Percentiles rank a stretch among this genome's conserved stretches.
Evolutionary conservation across 1,140 invertebrate species (phyloP).

Genomic region (Harpegnathos saltator): DNA sequence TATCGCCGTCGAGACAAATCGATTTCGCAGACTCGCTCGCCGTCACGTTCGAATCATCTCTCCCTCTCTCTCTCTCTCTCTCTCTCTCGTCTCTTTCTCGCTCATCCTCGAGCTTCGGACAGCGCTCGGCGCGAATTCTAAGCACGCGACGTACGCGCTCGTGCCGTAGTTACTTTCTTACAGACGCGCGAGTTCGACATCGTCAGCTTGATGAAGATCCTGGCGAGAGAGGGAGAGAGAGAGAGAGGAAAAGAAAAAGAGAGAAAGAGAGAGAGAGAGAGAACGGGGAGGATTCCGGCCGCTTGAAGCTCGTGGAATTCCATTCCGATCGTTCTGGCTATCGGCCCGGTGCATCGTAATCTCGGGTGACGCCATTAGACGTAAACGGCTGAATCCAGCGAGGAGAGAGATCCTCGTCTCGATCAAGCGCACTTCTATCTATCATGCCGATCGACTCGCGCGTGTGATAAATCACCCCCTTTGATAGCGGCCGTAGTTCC

Average conservation of each 20-base stretch:
- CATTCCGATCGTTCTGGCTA: constrained; percentile 28
- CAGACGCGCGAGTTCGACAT: constrained; percentile 22
- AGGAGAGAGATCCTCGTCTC: neutral
- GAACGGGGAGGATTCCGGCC: constrained; percentile 11
- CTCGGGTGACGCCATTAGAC: neutral
- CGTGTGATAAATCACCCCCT: neutral
- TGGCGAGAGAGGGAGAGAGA: neutral
- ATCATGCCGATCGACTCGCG: neutral
- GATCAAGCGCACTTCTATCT: constrained; percentile 15
- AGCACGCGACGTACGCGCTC: constrained; percentile 24
- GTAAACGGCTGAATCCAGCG: neutral
- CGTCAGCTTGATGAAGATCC: constrained; percentile 45
- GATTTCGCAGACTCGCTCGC: constrained; percentile 4
- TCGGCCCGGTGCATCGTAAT: constrained; percentile 3
- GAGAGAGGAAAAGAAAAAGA: too few relatives aligned
- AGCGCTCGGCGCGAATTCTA: constrained; percentile 27
- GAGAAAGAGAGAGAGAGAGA: too few relatives aligned
- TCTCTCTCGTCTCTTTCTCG: too few relatives aligned
- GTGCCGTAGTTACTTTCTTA: constrained; percentile 28
- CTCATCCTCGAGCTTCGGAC: neutral
- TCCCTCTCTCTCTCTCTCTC: too few relatives aligned
- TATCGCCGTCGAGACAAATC: neutral
- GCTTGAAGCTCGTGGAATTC: constrained; percentile 20
- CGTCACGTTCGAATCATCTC: neutral
- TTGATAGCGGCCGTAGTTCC: neutral